phyloP scores from a whole-genome alignment of 2,113 vertebrate genomes.

The Myotis lucifugus region DNA sequence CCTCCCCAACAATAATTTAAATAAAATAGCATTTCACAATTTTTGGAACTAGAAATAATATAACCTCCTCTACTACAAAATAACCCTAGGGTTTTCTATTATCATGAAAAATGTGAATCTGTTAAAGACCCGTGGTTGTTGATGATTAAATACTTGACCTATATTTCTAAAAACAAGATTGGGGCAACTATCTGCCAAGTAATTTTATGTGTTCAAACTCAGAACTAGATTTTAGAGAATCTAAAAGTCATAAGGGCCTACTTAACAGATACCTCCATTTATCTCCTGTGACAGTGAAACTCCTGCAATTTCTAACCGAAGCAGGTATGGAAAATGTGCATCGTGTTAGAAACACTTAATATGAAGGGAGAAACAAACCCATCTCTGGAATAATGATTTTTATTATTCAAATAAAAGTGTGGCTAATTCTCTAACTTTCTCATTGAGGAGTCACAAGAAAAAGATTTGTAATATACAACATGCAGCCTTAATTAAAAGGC shows the following conservation, averaged over 20 bases:
- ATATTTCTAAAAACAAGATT: conserved; percentile 57
- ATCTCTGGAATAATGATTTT: background rate
- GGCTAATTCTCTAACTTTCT: background rate
- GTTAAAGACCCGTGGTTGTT: conserved; percentile 42
- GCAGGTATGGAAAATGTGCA: background rate
- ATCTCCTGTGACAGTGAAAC: background rate
- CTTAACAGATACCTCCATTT: conserved; percentile 57
- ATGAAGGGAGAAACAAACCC: background rate
- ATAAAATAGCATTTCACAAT: background rate
- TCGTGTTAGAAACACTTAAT: background rate
- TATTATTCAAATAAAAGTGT: conserved; percentile 7
- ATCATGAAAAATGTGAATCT: conserved; percentile 13
- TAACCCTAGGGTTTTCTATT: conserved; percentile 7
- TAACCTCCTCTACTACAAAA: background rate
- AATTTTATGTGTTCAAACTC: conserved; percentile 43
- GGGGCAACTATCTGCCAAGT: background rate
- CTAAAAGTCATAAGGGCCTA: conserved; percentile 9
- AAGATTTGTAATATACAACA: background rate
- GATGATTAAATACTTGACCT: conserved; percentile 63
- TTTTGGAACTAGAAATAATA: background rate
- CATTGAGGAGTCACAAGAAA: background rate
- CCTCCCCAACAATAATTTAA: background rate
- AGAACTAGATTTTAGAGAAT: conserved; percentile 45
- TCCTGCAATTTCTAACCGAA: background rate
- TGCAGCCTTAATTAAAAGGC: background rate